Evolutionary conservation across 2,888 invertebrate species (phyloP).

Genomic region (Mesorhabditis sp.): DNA sequence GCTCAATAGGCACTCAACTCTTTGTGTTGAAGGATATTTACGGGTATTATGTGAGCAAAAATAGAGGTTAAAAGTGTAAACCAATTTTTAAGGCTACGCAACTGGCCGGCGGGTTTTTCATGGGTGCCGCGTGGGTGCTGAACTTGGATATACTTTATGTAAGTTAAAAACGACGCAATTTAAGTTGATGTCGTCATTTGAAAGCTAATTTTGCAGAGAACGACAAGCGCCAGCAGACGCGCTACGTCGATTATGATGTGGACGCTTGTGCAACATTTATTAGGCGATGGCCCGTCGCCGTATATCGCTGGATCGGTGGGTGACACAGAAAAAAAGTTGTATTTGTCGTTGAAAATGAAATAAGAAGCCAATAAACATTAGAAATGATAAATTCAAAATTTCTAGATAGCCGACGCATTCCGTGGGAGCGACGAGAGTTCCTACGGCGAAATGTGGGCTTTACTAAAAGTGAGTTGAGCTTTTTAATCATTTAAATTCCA

Average conservation of each 20-base stretch:
- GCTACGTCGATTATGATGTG: conserved; percentile 6
- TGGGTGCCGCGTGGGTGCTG: conserved; percentile 4
- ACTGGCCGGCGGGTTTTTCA: neutral
- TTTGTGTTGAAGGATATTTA: neutral
- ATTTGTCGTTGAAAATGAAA: too few species aligned
- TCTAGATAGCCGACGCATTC: conserved; percentile 2
- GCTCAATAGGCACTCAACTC: neutral
- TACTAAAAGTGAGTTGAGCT: neutral
- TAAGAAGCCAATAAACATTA: too few species aligned
- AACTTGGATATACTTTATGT: conserved; percentile 4
- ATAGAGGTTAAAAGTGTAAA: neutral
- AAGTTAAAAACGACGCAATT: neutral
- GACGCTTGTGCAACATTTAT: conserved; percentile 4
- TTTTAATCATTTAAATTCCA: neutral
- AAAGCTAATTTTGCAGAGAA: neutral
- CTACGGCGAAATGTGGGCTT: conserved; percentile 1
- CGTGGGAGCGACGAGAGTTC: conserved; percentile 3
- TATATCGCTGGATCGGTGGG: conserved; percentile 1
- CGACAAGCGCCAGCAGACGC: neutral
- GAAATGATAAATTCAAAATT: neutral
- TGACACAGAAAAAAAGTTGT: neutral
- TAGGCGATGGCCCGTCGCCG: neutral
- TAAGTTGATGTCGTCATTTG: neutral
- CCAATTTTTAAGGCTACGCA: neutral
- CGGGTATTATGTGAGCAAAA: conserved; percentile 4